Evolutionary conservation across 2,797 vertebrate genomes (phyloP).

Genomic region (Poecilia velifera): DNA sequence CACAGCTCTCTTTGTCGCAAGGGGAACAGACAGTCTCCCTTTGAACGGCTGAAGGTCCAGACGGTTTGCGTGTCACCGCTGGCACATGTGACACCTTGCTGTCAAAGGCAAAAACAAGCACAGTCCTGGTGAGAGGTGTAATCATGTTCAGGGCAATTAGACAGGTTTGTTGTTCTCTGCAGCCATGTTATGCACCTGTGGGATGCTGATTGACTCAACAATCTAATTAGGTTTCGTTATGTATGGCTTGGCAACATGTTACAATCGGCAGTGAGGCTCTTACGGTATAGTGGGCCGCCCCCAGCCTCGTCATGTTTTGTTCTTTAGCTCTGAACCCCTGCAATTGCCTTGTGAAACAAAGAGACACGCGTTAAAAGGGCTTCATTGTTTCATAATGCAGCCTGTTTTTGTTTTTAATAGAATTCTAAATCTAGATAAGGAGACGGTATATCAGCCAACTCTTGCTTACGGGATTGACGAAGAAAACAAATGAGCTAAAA

Average conservation of each 20-base stretch:
- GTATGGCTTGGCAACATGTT: conserved; percentile 58
- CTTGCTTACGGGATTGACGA: neutral
- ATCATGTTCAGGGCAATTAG: conserved; percentile 81
- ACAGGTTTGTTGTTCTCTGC: conserved; percentile 77
- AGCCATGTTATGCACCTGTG: conserved; percentile 77
- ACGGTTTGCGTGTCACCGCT: conserved; percentile 67
- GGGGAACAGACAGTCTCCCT: conserved; percentile 22
- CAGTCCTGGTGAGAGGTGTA: conserved; percentile 78
- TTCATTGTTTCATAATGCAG: neutral
- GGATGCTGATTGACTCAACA: conserved; percentile 81
- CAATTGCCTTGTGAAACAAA: neutral
- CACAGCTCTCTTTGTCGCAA: conserved; percentile 9
- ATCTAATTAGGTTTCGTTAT: conserved; percentile 78
- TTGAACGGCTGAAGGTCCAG: conserved; percentile 48
- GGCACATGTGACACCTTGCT: conserved; percentile 70
- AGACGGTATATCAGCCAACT: neutral
- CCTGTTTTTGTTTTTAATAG: neutral
- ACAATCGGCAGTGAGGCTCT: conserved; percentile 38
- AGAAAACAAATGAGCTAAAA: neutral
- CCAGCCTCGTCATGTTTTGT: conserved; percentile 10
- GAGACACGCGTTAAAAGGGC: neutral
- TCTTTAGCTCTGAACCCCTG: conserved; percentile 15
- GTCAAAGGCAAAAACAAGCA: conserved; percentile 77
- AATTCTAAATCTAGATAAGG: neutral
- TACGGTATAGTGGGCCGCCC: conserved; percentile 21